phyloP scores from a whole-genome alignment of 2,888 invertebrate genomes.

The Hermodice carunculata region DNA sequence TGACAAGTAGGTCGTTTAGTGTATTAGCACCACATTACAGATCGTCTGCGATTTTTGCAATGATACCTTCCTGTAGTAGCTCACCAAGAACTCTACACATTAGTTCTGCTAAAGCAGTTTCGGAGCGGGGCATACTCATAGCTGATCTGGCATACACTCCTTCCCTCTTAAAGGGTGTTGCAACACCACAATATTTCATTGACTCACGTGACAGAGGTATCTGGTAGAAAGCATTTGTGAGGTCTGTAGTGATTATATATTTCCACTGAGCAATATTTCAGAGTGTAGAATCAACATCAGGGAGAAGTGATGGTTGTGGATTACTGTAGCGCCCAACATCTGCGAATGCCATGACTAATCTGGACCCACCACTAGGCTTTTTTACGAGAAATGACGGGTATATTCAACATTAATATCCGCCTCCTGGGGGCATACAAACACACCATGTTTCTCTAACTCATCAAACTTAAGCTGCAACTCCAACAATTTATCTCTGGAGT shows the following conservation, averaged over 20 bases:
- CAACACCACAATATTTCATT: slow-evolving; percentile 14
- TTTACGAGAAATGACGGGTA: slow-evolving; percentile 30
- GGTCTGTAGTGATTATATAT: slow-evolving; percentile 1
- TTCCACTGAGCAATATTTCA: slow-evolving; percentile 16
- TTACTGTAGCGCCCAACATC: neutral
- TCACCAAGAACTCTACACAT: slow-evolving; percentile 30
- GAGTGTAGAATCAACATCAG: slow-evolving; percentile 13
- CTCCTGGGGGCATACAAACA: slow-evolving; percentile 35
- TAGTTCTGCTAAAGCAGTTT: slow-evolving; percentile 17
- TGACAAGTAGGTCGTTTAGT: slow-evolving; percentile 29
- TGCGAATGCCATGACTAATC: neutral
- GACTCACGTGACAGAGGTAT: slow-evolving; percentile 35
- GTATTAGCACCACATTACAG: slow-evolving; percentile 42
- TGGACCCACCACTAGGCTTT: neutral
- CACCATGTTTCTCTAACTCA: slow-evolving; percentile 22
- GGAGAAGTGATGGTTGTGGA: slow-evolving; percentile 8
- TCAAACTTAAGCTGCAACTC: slow-evolving; percentile 40
- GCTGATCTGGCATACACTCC: slow-evolving; percentile 31
- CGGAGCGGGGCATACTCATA: slow-evolving; percentile 20
- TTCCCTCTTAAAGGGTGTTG: slow-evolving; percentile 37
- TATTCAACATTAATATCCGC: slow-evolving; percentile 37
- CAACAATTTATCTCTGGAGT: slow-evolving; percentile 33
- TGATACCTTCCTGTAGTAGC: slow-evolving; percentile 32
- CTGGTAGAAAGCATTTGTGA: slow-evolving; percentile 37
- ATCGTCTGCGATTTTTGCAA: slow-evolving; percentile 44